phyloP scores from a whole-genome alignment of 2,888 invertebrate species.

The Gisinianus flammeolus region DNA sequence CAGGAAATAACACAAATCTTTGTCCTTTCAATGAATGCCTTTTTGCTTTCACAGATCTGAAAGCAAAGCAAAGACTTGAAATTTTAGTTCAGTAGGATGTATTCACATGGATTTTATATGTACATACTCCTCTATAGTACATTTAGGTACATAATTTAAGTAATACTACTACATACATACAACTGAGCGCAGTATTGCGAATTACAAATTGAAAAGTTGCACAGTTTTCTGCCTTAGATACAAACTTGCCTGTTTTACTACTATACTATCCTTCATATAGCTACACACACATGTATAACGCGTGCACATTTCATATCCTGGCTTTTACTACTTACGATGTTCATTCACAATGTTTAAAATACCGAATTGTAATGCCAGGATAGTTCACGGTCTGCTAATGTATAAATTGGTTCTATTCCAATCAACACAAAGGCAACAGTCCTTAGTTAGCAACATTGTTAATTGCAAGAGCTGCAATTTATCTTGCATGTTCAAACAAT shows the following conservation, averaged over 20 bases:
- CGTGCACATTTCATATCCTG: no score
- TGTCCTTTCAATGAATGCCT: no score
- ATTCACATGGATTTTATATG: no score
- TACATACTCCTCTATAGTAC: no score
- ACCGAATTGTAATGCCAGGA: neutral
- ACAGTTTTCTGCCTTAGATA: neutral
- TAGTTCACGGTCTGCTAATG: neutral
- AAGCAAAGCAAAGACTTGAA: no score
- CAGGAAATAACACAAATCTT: neutral
- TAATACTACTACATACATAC: neutral
- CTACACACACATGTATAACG: neutral
- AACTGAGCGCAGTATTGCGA: neutral
- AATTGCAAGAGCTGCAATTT: no score
- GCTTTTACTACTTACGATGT: neutral
- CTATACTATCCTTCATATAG: neutral
- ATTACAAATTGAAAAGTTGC: neutral
- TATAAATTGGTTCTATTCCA: neutral
- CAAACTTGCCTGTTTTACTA: neutral
- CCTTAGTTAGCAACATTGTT: neutral
- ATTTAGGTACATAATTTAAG: no score
- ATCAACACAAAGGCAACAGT: neutral
- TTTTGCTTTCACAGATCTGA: neutral
- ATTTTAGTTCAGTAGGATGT: no score
- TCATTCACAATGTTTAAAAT: neutral
- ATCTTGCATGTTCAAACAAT: no score